These are phyloP conservation scores for Cydia splendana DNA, from an alignment of 1,140 invertebrate species.

Conservation along the genomic window DNA sequence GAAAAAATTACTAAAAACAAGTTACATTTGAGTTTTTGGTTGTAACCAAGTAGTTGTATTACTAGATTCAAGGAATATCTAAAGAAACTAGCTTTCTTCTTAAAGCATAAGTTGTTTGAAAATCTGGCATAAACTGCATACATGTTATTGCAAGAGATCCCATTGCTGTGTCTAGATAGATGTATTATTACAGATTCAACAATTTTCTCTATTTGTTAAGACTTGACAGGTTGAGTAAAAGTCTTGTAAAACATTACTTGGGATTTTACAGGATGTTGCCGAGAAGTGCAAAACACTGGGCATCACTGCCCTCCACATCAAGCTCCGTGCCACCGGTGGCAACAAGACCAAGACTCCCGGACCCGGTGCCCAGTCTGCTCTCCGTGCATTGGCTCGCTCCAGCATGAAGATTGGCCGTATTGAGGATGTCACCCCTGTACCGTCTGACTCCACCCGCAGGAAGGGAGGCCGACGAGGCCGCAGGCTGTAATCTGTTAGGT, in stretches of 20 bases:
- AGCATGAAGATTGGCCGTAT: slow-evolving; percentile 99
- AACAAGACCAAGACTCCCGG: slow-evolving; percentile 99
- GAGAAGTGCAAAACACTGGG: slow-evolving; percentile 98
- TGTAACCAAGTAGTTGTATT: too few species aligned
- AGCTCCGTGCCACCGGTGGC: slow-evolving; percentile 98
- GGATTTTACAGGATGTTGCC: slow-evolving; percentile 93
- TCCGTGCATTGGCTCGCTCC: slow-evolving; percentile 97
- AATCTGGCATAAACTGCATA: too few species aligned
- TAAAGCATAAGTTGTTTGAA: too few species aligned
- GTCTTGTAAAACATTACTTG: not conserved
- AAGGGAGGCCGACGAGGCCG: slow-evolving; percentile 99
- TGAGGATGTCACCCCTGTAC: slow-evolving; percentile 99
- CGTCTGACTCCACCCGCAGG: slow-evolving; percentile 98
- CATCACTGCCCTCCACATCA: slow-evolving; percentile 99
- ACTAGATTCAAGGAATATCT: too few species aligned
- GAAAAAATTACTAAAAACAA: too few species aligned
- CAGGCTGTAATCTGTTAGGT: slow-evolving; percentile 90
- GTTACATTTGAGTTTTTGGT: too few species aligned
- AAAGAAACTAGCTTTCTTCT: too few species aligned
- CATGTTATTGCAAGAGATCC: too few species aligned
- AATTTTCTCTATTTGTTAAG: too few species aligned
- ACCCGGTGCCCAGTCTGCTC: slow-evolving; percentile 98
- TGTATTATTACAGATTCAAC: too few species aligned
- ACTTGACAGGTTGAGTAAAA: not conserved
- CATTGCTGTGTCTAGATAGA: too few species aligned